Percentiles rank a stretch among this genome's conserved stretches.
Evolutionary conservation across 2,797 vertebrate genomes (phyloP).

Genomic region (Anguilla marmorata): DNA sequence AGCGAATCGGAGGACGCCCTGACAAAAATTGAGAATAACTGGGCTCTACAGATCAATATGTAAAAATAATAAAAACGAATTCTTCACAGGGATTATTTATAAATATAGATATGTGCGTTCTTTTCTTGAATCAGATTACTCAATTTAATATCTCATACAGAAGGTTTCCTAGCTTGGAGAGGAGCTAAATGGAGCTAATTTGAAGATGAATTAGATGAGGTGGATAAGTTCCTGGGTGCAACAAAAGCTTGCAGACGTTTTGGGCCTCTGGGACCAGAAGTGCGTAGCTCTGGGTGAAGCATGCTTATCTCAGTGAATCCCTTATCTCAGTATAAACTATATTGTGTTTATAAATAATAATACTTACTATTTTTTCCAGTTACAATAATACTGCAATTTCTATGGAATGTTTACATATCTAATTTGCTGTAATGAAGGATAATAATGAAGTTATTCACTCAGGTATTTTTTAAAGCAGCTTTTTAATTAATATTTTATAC

Average conservation of each 20-base stretch:
- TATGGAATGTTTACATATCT: neutral
- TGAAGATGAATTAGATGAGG: neutral
- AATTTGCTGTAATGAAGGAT: neutral
- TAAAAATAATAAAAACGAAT: constrained; percentile 14
- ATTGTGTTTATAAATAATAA: neutral
- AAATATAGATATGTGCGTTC: neutral
- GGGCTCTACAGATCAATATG: constrained; percentile 49
- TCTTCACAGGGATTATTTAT: neutral
- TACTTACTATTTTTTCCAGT: neutral
- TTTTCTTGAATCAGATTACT: neutral
- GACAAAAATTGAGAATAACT: constrained; percentile 46
- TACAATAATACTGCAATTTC: neutral
- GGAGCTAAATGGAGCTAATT: neutral
- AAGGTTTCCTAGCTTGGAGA: neutral
- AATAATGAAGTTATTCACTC: neutral
- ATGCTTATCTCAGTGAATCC: neutral
- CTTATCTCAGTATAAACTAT: neutral
- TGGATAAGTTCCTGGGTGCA: neutral
- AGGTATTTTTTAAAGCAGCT: neutral
- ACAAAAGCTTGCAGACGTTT: neutral
- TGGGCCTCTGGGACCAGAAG: neutral
- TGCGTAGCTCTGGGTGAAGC: neutral
- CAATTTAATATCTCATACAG: neutral
- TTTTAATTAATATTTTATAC: neutral
- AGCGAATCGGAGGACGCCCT: constrained; percentile 40